phyloP scores from a whole-genome alignment of 2,797 vertebrate genomes.

The Champsocephalus gunnari region DNA sequence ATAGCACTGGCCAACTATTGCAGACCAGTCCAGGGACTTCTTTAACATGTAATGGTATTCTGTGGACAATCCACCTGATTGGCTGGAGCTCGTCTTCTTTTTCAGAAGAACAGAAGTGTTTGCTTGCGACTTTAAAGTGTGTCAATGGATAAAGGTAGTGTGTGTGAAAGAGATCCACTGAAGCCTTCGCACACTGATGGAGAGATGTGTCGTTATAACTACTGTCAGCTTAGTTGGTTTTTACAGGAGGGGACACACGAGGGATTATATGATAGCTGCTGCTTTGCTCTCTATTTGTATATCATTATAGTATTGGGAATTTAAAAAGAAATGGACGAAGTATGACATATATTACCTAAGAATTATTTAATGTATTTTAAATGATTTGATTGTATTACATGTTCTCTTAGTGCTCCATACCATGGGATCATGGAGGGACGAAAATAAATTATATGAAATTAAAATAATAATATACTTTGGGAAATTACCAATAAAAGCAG shows the following conservation, averaged over 20 bases:
- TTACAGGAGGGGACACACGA: too few species aligned
- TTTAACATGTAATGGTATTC: not conserved
- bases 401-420: too few species aligned
- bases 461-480: too few species aligned
- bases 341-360: too few species aligned
- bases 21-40: not conserved
- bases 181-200: slow-evolving; percentile 71
- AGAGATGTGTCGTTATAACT: slow-evolving; percentile 59
- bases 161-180: slow-evolving; percentile 58
- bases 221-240: not conserved
- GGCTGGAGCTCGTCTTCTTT: not conserved
- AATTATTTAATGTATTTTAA: too few species aligned
- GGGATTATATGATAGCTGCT: too few species aligned
- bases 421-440: too few species aligned
- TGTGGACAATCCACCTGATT: not conserved
- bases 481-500: too few species aligned
- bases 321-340: too few species aligned
- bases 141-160: slow-evolving; percentile 37
- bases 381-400: too few species aligned
- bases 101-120: slow-evolving; percentile 37
- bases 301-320: not conserved
- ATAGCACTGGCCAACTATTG: not conserved
- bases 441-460: too few species aligned
- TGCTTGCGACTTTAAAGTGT: slow-evolving; percentile 46
- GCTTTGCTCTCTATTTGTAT: not conserved